A percentile compares a stretch with the other conserved stretches of the same genome.
These are phyloP conservation scores for Acrossocheilus fasciatus DNA, from an alignment of 2,797 vertebrate genomes.

Conservation along the genomic window DNA sequence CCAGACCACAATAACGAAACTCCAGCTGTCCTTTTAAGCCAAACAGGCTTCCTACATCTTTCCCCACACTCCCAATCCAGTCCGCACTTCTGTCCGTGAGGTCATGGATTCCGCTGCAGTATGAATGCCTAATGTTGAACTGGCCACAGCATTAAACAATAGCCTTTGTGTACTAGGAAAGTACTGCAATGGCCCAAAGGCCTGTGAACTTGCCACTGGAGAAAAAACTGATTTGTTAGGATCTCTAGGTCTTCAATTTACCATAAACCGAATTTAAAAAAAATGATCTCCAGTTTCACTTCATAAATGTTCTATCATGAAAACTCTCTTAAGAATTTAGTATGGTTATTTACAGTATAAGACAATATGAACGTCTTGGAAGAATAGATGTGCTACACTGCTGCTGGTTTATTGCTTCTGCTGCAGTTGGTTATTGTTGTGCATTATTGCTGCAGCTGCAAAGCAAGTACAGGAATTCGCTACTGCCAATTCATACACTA, in stretches of 20 bases:
- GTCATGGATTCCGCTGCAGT: conserved; percentile 65
- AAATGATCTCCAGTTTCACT: not conserved
- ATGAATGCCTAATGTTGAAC: conserved; percentile 68
- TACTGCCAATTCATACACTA: not conserved
- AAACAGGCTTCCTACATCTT: conserved; percentile 52
- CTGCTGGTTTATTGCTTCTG: too few relatives aligned
- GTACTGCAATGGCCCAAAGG: conserved; percentile 65
- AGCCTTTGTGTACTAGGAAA: conserved; percentile 69
- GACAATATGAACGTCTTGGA: too few relatives aligned
- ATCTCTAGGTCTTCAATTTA: not conserved
- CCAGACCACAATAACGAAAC: conserved; percentile 35
- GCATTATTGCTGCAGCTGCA: too few relatives aligned
- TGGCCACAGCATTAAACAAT: conserved; percentile 71
- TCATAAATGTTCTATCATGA: not conserved
- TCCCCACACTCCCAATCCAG: conserved; percentile 44
- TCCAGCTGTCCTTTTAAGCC: conserved; percentile 40
- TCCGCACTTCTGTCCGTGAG: conserved; percentile 52
- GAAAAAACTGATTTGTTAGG: conserved; percentile 12
- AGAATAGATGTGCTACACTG: too few relatives aligned
- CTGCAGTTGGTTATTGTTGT: too few relatives aligned
- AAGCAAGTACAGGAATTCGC: not conserved
- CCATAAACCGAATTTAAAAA: not conserved
- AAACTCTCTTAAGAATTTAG: too few relatives aligned
- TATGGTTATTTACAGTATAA: too few relatives aligned
- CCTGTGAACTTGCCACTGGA: conserved; percentile 42